Base-by-base conservation (phyloP, 2,888 invertebrate genomes). In the Coelogynopora nodosa region DNA sequence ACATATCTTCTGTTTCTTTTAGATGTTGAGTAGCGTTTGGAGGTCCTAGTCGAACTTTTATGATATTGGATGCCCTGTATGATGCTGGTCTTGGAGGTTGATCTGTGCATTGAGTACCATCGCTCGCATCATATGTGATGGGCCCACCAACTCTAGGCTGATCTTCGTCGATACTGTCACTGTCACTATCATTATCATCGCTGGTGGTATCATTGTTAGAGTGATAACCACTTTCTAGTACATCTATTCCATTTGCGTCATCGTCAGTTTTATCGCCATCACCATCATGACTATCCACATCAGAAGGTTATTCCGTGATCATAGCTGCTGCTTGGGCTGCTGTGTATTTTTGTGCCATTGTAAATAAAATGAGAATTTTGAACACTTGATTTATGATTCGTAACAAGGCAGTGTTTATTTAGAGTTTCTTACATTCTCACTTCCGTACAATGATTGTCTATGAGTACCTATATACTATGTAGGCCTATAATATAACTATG, bases 1-100 rank as follows among this genome's bases (percentile, higher is more conserved):
- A 82, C 30, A 82, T 31, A 31, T 82, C 82, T 82, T 82, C 82
- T 82, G 82, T 2, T 82, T 82, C 82, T 2, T 30, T 82, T 82
- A 82, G 31, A 82, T 82, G 30, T 82, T 31, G 30, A 31, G 30
- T 82, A 30, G 31, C 31, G 29, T 31, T 30, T 31, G 82, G 10
- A 31, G 10, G 82, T 30, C 82, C 82, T 31, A 30, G 31, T 82
- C 13, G n/a, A 31, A 31, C 31, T 30, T 31, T 30, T 31, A 28
- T 23, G 30, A 31, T 82, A 31, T 82, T 82, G 82, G 82, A 31
- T 5, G n/a, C 31, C 23, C 82, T 82, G 31, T 82, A 82, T 31
- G 82, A 2, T 31, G 82, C 82, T 82, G 82, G 82, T 31, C 82
- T 30, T 74, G 31, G 82, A 31, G 26, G 30, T 82, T 82, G 30